Conservation (phyloP, 1,140 invertebrate species). For the Brachionus calyciflorus region DNA sequence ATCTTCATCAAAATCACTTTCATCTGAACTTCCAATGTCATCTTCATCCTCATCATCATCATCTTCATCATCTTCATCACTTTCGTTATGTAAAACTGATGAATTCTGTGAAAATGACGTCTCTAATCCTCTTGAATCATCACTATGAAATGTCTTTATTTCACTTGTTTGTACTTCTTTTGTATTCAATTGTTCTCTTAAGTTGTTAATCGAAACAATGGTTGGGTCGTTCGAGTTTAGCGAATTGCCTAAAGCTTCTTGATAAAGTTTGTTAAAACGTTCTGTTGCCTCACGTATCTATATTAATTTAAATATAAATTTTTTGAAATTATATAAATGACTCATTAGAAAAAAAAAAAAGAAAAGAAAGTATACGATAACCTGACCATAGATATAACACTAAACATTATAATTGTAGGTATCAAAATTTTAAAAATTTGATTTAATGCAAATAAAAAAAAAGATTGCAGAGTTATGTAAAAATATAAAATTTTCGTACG, state of each 20-base stretch:
- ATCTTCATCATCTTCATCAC: not conserved
- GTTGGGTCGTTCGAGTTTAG: not conserved
- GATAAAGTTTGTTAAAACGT: conserved; percentile 12
- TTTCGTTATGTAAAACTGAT: not conserved
- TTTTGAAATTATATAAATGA: too few relatives aligned
- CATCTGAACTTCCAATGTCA: not conserved
- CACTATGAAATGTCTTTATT: not conserved
- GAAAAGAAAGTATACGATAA: not conserved
- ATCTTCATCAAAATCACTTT: not conserved
- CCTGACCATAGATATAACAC: too few relatives aligned
- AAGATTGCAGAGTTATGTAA: too few relatives aligned
- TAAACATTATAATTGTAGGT: too few relatives aligned
- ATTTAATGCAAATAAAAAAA: too few relatives aligned
- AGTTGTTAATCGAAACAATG: not conserved
- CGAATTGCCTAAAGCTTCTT: not conserved
- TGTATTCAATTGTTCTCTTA: conserved; percentile 18
- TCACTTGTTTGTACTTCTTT: conserved; percentile 20
- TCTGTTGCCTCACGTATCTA: not conserved
- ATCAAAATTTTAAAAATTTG: too few relatives aligned
- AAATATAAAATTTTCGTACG: too few relatives aligned
- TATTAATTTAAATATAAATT: too few relatives aligned
- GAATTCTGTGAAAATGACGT: not conserved
- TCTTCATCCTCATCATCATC: not conserved
- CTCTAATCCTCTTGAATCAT: not conserved
- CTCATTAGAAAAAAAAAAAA: not conserved